Evolutionary conservation across 37 sponge, comb jelly and placozoan genomes (phyloP).

Genomic region (Beroe forskalii): DNA sequence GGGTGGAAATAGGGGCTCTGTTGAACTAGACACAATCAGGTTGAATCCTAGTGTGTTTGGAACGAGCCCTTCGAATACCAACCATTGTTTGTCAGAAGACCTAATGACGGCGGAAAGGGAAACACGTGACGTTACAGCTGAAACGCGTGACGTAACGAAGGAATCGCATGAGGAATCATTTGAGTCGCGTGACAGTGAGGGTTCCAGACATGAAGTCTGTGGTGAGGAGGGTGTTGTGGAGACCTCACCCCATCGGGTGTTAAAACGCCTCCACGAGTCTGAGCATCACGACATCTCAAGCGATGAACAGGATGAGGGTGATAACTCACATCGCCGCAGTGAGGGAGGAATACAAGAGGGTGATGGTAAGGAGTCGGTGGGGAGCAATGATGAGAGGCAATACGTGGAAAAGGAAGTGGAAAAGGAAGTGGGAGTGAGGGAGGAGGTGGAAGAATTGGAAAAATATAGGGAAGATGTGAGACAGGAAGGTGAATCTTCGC

Average conservation of each 20-base stretch:
- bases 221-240: neutral
- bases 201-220: too few species aligned
- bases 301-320: neutral
- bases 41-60: conserved; percentile 56
- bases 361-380: neutral
- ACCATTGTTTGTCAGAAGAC: neutral
- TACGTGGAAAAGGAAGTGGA: neutral
- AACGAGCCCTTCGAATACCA: neutral
- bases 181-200: too few species aligned
- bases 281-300: neutral
- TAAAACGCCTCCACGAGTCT: neutral
- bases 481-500: too few species aligned
- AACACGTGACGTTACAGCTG: too few species aligned
- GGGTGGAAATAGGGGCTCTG: neutral
- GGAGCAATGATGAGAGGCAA: neutral
- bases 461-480: neutral
- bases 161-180: too few species aligned
- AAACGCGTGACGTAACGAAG: too few species aligned
- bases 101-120: too few species aligned
- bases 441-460: neutral
- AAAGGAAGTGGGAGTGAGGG: neutral
- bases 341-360: conserved; percentile 6
- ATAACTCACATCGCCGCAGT: neutral
- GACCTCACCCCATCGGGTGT: too few species aligned
- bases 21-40: conserved; percentile 12